Conservation (phyloP, 2,888 invertebrate genomes). For the Cyrtodaria siliqua region DNA sequence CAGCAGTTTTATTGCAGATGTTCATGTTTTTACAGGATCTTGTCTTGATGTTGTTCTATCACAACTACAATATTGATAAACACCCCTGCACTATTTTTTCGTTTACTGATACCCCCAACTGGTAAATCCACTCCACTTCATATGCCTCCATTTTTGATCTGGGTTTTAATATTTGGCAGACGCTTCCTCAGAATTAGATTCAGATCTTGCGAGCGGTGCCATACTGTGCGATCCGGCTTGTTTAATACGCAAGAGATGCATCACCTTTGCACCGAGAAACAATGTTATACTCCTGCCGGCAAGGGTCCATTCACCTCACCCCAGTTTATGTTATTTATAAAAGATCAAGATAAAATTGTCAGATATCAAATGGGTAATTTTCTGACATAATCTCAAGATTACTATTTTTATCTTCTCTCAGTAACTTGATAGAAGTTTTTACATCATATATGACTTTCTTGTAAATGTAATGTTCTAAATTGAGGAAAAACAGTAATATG, state of each 20-base stretch:
- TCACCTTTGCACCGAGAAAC: background rate
- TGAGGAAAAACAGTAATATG: too few relatives aligned
- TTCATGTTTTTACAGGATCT: too few relatives aligned
- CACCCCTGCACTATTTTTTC: too few relatives aligned
- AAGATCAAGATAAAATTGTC: background rate
- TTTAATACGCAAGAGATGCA: too few relatives aligned
- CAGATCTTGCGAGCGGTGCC: background rate
- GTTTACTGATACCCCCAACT: too few relatives aligned
- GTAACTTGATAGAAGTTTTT: background rate
- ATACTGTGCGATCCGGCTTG: background rate
- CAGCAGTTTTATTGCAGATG: too few relatives aligned
- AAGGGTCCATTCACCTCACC: background rate
- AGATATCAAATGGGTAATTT: conserved; percentile 5
- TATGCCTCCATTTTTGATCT: background rate
- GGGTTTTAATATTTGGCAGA: conserved; percentile 3
- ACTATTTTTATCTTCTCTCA: background rate
- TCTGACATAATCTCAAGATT: conserved; percentile 2
- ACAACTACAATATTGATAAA: too few relatives aligned
- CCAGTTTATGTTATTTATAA: conserved; percentile 5
- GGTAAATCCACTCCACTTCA: background rate
- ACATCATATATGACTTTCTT: too few relatives aligned
- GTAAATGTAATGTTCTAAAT: too few relatives aligned
- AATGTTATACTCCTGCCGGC: background rate
- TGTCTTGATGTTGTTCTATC: too few relatives aligned
- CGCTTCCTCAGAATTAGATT: background rate